Percentiles rank a stretch among this genome's conserved stretches.
Conservation (phyloP, 2,888 invertebrate species). For the Dicranocentrus wangi region DNA sequence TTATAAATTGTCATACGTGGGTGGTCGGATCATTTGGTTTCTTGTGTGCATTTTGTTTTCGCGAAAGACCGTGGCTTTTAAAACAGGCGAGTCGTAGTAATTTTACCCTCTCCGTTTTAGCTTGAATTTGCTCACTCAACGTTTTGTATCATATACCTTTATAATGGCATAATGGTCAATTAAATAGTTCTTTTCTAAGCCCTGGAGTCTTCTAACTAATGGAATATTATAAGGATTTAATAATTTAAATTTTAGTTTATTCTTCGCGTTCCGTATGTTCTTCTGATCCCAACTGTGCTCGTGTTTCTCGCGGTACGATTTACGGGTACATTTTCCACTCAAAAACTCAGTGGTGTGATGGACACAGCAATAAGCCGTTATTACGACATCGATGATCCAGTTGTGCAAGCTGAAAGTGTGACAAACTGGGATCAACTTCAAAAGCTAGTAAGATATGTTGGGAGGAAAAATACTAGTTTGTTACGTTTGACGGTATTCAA, state of each 20-base stretch:
- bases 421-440: neutral
- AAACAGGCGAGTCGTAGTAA: conserved; percentile 18
- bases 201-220: too few relatives aligned
- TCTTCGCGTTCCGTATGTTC: conserved; percentile 8
- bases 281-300: neutral
- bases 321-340: neutral
- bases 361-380: neutral
- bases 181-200: too few relatives aligned
- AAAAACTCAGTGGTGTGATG: neutral
- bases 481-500: too few relatives aligned
- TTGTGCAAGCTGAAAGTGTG: neutral
- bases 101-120: too few relatives aligned
- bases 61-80: neutral
- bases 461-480: neutral
- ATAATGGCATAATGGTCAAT: too few relatives aligned
- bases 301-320: neutral
- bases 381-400: neutral
- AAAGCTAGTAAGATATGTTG: neutral
- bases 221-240: neutral
- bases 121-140: too few relatives aligned
- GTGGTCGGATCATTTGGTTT: conserved; percentile 19
- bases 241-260: conserved; percentile 19
- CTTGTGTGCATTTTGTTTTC: conserved; percentile 19
- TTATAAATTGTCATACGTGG: conserved; percentile 17
- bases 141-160: too few relatives aligned